Conservation (phyloP, 2,113 vertebrate genomes). For the Pterocles gutturalis region DNA sequence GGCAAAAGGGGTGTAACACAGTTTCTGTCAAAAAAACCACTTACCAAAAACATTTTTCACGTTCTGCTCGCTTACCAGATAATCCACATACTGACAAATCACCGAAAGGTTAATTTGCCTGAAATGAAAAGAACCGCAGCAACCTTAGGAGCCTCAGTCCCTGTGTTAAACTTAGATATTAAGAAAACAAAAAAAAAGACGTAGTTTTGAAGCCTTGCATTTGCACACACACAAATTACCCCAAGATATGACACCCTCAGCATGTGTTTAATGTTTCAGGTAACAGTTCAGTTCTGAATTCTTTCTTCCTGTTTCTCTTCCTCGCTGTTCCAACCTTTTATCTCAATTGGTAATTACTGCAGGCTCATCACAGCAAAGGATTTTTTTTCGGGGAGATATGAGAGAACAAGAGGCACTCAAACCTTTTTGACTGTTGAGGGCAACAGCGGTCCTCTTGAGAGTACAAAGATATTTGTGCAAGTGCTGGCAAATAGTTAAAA, state of each 20-base stretch:
- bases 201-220: background rate
- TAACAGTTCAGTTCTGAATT: background rate
- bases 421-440: background rate
- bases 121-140: conserved; percentile 45
- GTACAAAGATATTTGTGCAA: background rate
- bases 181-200: background rate
- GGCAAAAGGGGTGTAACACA: background rate
- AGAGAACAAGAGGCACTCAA: background rate
- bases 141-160: background rate
- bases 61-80: conserved; percentile 84
- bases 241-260: background rate
- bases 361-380: background rate
- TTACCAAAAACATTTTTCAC: conserved; percentile 91
- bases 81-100: conserved; percentile 89
- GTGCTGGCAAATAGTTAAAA: conserved; percentile 26
- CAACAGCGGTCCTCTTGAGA: background rate
- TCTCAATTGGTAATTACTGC: background rate
- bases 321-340: background rate
- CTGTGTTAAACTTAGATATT: background rate
- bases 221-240: background rate
- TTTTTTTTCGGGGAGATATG: background rate
- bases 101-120: conserved; percentile 87
- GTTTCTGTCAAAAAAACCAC: conserved; percentile 22
- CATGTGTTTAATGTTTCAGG: background rate
- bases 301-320: background rate